phyloP scores from a whole-genome alignment of 2,797 vertebrate species.

The Xiphorhynchus erythropygius region DNA sequence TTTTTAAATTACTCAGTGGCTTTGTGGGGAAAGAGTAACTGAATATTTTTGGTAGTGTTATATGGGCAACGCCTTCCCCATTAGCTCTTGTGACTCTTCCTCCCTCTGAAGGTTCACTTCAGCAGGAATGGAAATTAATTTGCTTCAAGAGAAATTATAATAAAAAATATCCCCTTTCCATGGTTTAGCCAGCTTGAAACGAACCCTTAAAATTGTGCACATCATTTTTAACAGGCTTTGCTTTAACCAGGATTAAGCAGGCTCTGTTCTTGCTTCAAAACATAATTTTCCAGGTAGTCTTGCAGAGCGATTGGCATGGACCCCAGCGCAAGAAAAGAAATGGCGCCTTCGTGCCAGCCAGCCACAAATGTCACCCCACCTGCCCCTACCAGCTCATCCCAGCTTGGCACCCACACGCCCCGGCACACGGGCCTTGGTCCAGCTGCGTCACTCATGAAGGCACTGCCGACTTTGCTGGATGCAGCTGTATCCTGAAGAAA shows the following conservation, averaged over 20 bases:
- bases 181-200: slow-evolving; percentile 28
- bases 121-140: slow-evolving; percentile 47
- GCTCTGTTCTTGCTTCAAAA: slow-evolving; percentile 5
- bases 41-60: slow-evolving; percentile 59
- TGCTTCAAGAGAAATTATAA: not conserved
- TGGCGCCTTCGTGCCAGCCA: not conserved
- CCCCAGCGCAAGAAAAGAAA: not conserved
- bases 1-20: slow-evolving; percentile 53
- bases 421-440: not conserved
- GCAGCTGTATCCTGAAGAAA: not conserved
- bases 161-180: slow-evolving; percentile 18
- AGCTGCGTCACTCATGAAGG: not conserved
- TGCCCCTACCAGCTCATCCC: not conserved
- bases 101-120: slow-evolving; percentile 1
- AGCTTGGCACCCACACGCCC: not conserved
- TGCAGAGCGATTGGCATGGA: not conserved
- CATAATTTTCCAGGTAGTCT: not conserved
- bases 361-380: not conserved
- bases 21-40: slow-evolving; percentile 50
- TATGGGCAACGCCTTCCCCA: slow-evolving; percentile 31
- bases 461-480: not conserved
- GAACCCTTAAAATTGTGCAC: slow-evolving; percentile 23
- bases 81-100: slow-evolving; percentile 53
- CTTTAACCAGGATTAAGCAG: slow-evolving; percentile 1
- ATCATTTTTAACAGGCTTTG: slow-evolving; percentile 10